phyloP scores from a whole-genome alignment of 2,113 vertebrate species.

The Alces alces region DNA sequence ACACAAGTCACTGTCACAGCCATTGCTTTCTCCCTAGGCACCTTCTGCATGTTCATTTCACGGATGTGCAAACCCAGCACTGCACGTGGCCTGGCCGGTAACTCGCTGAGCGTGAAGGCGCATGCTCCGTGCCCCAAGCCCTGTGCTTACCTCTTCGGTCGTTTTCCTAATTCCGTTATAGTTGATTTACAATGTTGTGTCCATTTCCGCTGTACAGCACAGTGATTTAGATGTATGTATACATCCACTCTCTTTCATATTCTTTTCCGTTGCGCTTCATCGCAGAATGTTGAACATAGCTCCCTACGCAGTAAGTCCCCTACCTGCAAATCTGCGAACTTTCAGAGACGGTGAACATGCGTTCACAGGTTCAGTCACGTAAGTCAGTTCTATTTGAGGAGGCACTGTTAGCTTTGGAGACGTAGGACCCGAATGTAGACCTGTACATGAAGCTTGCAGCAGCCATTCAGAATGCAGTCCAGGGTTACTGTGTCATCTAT shows the following conservation, averaged over 20 bases:
- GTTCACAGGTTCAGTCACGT: fast-evolving
- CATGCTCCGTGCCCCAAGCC: not conserved
- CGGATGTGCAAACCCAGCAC: not conserved
- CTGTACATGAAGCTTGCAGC: not conserved
- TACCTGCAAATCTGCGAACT: not conserved
- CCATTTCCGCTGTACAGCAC: not conserved
- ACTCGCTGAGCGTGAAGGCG: fast-evolving
- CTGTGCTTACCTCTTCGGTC: not conserved
- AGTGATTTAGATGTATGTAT: not conserved
- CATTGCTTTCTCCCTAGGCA: not conserved
- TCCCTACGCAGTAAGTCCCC: not conserved
- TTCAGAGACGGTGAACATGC: fast-evolving
- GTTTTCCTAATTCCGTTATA: not conserved
- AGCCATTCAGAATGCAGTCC: not conserved
- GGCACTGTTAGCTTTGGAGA: not conserved
- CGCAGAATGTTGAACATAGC: not conserved
- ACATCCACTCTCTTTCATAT: not conserved
- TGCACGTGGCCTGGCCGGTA: fast-evolving
- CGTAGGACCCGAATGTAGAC: not conserved
- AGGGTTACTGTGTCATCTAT: not conserved
- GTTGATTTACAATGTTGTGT: not conserved
- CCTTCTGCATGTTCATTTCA: not conserved
- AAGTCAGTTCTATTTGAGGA: not conserved
- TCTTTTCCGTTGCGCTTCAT: not conserved
- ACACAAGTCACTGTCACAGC: not conserved